phyloP scores from a whole-genome alignment of 2,888 invertebrate genomes.

The Heliconius hortense region DNA sequence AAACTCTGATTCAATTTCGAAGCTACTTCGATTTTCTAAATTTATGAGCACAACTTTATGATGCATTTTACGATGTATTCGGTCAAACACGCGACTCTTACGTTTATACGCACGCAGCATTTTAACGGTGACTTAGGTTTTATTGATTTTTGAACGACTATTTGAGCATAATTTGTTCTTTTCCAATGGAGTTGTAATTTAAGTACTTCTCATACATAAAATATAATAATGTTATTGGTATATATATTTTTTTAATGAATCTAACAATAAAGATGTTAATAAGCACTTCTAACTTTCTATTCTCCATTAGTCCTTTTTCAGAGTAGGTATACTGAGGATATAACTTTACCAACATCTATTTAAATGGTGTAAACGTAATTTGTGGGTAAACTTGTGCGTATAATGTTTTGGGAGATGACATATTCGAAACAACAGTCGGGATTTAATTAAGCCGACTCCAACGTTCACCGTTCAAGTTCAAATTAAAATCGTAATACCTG shows the following conservation, averaged over 20 bases:
- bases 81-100: constrained; percentile 74
- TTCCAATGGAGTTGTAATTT: constrained; percentile 52
- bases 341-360: constrained; percentile 73
- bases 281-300: background rate
- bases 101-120: constrained; percentile 69
- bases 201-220: background rate
- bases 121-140: constrained; percentile 50
- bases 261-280: too few relatives aligned
- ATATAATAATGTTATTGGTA: background rate
- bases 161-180: constrained; percentile 47
- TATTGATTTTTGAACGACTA: constrained; percentile 48
- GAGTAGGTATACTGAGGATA: constrained; percentile 58
- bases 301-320: constrained; percentile 42
- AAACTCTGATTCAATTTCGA: constrained; percentile 56
- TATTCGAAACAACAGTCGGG: constrained; percentile 61
- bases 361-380: constrained; percentile 78
- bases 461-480: constrained; percentile 29
- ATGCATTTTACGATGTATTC: constrained; percentile 73
- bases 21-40: constrained; percentile 69
- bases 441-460: constrained; percentile 63
- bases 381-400: constrained; percentile 72
- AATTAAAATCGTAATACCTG: constrained; percentile 32
- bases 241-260: too few relatives aligned
- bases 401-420: constrained; percentile 67
- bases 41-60: constrained; percentile 72